phyloP scores from a whole-genome alignment of 1,140 invertebrate species.

The Magallana gigas region DNA sequence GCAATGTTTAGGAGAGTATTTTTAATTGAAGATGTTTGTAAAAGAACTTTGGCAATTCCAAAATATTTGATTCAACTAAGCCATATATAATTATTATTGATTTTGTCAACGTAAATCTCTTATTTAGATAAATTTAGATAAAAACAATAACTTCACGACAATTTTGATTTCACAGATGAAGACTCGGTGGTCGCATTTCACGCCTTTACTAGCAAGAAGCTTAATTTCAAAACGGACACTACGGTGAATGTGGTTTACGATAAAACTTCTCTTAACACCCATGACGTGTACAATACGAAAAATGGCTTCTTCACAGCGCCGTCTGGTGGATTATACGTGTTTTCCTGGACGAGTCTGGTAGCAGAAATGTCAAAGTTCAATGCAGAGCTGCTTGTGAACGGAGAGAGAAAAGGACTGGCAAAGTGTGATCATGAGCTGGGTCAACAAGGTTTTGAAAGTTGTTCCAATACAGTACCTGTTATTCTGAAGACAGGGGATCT shows the following conservation, averaged over 20 bases:
- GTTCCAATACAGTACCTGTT: background rate
- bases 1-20: no score
- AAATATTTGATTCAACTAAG: no score
- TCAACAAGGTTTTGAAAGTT: background rate
- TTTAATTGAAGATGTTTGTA: no score
- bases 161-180: no score
- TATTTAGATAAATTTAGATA: no score
- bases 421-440: background rate
- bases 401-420: background rate
- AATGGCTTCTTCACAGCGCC: slow-evolving; percentile 5
- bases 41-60: no score
- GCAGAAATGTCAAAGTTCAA: background rate
- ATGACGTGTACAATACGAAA: background rate
- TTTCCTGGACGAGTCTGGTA: background rate
- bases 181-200: background rate
- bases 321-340: background rate
- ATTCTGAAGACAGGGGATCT: background rate
- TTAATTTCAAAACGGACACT: background rate
- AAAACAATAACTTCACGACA: no score
- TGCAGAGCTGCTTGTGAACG: background rate
- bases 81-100: no score
- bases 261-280: background rate
- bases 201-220: background rate
- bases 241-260: background rate
- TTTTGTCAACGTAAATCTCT: no score